Percentiles rank a stretch among this genome's conserved stretches.
These are phyloP conservation scores for Euphydryas editha DNA, from an alignment of 2,888 invertebrate species.

Conservation along the genomic window DNA sequence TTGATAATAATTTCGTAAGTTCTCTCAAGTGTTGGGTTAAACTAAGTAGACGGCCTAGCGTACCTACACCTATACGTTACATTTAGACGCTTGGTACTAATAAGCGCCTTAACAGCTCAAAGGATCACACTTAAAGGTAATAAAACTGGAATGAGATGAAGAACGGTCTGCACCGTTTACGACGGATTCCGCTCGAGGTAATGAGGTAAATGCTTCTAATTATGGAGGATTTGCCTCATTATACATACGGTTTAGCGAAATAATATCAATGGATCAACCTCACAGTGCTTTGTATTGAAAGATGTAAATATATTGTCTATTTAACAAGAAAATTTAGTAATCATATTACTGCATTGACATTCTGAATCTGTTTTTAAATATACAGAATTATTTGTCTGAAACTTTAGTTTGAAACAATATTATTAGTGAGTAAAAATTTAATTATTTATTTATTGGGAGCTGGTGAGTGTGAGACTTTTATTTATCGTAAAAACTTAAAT, in stretches of 20 bases:
- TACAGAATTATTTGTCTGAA: no score
- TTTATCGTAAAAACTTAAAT: not conserved
- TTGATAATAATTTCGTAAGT: conserved; percentile 12
- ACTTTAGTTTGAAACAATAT: no score
- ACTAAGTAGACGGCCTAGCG: conserved; percentile 17
- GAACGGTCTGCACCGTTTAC: conserved; percentile 33
- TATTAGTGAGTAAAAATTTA: no score
- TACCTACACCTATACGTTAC: conserved; percentile 21
- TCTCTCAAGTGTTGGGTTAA: conserved; percentile 17
- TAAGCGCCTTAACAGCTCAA: conserved; percentile 39
- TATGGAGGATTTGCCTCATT: conserved; percentile 31
- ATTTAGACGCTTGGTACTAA: conserved; percentile 31
- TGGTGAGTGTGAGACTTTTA: no score
- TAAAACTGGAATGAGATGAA: conserved; percentile 34
- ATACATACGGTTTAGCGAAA: conserved; percentile 11
- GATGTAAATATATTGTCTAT: not conserved
- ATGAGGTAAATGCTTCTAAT: conserved; percentile 33
- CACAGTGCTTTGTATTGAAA: not conserved
- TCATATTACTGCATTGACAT: no score
- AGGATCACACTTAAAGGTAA: conserved; percentile 39
- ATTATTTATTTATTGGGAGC: no score
- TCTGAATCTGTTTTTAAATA: no score
- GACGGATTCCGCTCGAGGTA: conserved; percentile 34
- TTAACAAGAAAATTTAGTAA: no score
- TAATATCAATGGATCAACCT: not conserved